Evolutionary conservation across 2,113 vertebrate genomes (phyloP).

Genomic region (Chiloscyllium plagiosum): DNA sequence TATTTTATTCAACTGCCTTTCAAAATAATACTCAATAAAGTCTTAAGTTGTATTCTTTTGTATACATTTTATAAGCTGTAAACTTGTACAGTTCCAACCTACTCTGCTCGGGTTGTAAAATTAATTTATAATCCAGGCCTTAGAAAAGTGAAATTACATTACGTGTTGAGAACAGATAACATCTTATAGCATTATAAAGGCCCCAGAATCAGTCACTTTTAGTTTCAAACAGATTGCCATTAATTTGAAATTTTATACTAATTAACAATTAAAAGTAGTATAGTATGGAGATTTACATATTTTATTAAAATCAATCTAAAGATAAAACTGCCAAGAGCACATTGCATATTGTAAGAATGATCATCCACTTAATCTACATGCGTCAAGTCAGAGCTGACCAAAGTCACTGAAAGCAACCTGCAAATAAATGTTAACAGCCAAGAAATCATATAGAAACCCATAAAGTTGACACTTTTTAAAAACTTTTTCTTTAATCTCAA

Average conservation of each 20-base stretch:
- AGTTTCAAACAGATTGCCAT: conserved; percentile 20
- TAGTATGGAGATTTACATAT: conserved; percentile 27
- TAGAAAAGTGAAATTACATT: conserved; percentile 25
- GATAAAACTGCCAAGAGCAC: conserved; percentile 5
- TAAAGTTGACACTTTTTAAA: background rate
- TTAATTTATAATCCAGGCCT: conserved; percentile 32
- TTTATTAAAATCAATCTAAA: conserved; percentile 23
- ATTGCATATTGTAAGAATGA: background rate
- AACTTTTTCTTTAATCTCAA: background rate
- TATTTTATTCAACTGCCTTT: background rate
- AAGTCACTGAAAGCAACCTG: background rate
- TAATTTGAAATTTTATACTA: conserved; percentile 32
- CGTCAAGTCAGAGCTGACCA: background rate
- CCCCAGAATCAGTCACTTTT: conserved; percentile 1
- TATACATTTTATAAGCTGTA: conserved; percentile 3
- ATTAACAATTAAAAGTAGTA: conserved; percentile 28
- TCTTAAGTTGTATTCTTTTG: conserved; percentile 10
- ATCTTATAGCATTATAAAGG: conserved; percentile 32
- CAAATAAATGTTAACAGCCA: background rate
- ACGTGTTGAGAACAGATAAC: background rate
- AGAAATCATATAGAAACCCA: background rate
- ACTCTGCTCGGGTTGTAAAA: conserved; percentile 10
- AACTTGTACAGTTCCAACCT: background rate
- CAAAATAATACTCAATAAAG: conserved; percentile 19
- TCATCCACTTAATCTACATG: background rate